Percentiles rank a stretch among this genome's conserved stretches.
phyloP scores from a whole-genome alignment of 1,140 invertebrate species.

The Drosophila parvula region DNA sequence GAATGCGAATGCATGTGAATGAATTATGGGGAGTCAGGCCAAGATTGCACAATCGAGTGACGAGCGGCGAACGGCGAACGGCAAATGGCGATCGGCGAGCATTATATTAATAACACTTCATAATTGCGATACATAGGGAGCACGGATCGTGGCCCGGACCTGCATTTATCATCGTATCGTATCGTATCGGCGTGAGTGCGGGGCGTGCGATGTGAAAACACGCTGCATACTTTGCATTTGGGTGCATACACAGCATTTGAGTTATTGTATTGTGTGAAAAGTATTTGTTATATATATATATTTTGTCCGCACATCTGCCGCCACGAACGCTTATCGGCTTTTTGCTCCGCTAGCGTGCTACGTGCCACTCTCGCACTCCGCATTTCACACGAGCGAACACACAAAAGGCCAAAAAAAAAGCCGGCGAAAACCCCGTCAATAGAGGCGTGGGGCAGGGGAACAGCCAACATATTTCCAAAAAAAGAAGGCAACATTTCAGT shows the following conservation, averaged over 20 bases:
- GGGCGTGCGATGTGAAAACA: conserved; percentile 37
- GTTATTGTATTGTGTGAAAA: conserved; percentile 36
- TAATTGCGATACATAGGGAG: conserved; percentile 40
- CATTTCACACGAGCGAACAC: conserved; percentile 68
- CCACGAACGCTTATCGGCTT: conserved; percentile 29
- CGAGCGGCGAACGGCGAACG: neutral
- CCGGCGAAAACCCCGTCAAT: conserved; percentile 18
- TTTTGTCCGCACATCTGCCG: conserved; percentile 34
- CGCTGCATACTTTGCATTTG: conserved; percentile 22
- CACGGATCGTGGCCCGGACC: conserved; percentile 22
- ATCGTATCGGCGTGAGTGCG: conserved; percentile 12
- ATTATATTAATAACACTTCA: conserved; percentile 42
- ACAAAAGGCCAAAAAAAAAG: conserved; percentile 36
- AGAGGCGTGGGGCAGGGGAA: neutral
- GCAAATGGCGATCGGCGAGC: neutral
- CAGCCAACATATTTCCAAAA: neutral
- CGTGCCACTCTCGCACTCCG: conserved; percentile 64
- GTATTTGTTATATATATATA: conserved; percentile 25
- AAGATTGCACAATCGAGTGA: conserved; percentile 23
- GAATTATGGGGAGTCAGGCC: conserved; percentile 9
- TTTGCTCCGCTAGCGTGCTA: conserved; percentile 49
- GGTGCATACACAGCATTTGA: conserved; percentile 35
- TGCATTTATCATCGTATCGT: conserved; percentile 24
- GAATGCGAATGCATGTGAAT: conserved; percentile 29
- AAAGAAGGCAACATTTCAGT: neutral